Conservation (phyloP, 2,888 invertebrate species). For the Nymphalis polychloros region DNA sequence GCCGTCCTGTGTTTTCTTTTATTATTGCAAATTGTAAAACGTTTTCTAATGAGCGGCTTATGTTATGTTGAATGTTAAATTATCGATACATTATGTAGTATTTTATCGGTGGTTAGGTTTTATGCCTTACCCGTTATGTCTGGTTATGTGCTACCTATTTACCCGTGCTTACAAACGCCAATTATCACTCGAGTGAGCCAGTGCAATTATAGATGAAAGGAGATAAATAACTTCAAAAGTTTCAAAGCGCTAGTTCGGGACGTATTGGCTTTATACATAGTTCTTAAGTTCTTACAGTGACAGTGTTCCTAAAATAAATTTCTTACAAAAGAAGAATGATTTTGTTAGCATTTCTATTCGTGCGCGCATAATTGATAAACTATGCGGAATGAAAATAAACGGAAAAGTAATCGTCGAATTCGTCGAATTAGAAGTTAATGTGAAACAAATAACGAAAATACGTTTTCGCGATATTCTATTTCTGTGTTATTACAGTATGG, state of each 20-base stretch:
- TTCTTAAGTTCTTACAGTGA: too few relatives aligned
- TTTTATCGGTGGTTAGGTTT: too few relatives aligned
- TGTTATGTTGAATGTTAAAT: conserved; percentile 7
- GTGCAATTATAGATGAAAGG: too few relatives aligned
- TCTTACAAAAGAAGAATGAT: too few relatives aligned
- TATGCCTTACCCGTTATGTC: too few relatives aligned
- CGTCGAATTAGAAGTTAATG: conserved; percentile 16
- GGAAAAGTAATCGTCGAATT: conserved; percentile 6
- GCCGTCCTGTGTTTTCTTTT: conserved; percentile 37
- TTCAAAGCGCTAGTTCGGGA: too few relatives aligned
- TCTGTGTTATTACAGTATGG: conserved; percentile 11
- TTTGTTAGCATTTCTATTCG: neutral
- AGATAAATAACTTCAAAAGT: too few relatives aligned
- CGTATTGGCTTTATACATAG: too few relatives aligned
- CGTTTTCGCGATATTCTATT: conserved; percentile 16
- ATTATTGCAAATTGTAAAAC: conserved; percentile 41
- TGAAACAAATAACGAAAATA: conserved; percentile 6
- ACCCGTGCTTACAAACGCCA: too few relatives aligned
- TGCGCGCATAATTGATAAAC: conserved; percentile 2
- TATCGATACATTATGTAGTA: neutral
- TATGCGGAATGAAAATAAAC: conserved; percentile 1
- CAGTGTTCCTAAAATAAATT: too few relatives aligned
- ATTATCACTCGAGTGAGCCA: too few relatives aligned
- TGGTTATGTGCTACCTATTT: too few relatives aligned
- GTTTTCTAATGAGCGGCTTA: conserved; percentile 7